Evolutionary conservation across 1,140 invertebrate species (phyloP), one percentile per base, ranked within the genome.

Genomic region (Heterodera schachtii): DNA sequence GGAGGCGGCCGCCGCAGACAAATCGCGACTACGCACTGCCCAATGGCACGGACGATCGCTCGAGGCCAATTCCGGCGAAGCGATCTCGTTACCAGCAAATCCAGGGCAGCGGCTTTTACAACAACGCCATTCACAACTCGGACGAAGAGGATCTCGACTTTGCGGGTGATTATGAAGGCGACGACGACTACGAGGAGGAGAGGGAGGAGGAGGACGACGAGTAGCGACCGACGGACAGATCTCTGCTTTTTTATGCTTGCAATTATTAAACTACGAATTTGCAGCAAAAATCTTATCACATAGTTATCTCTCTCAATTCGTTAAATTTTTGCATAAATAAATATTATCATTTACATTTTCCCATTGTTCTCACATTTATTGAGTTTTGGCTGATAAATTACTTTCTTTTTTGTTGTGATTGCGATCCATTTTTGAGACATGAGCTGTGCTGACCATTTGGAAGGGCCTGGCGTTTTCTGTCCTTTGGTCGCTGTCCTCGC

Each of bases 401-500:
- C 31, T 2, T 5, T 6, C 16, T 8, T 67, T 46, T 44, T 57
- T 13, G 5, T 19, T 77, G 19, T 69, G 7, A 66, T n/a, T 64
- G 16, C 5, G 67, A 1, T 8, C 67, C 16, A 67, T 67, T 70
- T 64, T 78, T 41, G 47, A 66, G 3, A 78, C 44, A 66, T 43
- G 69, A 71, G 31, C 19, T 11, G 21, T 46, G 74, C 41, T 19
- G 77, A 84, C 44, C 83, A 73, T 44, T 31, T 19, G 70, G 47
- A 64, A 13, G 43, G 8, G 5, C 57, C 47, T 41, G 67, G 60
- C 31, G n/a, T 82, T 71, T 69, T 43, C n/a, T 60, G 82, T 19
- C 82, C 82, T 3, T 71, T 83, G 46, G 73, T 86, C 49, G 85
- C 84, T 41, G 16, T 86, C 4, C 74, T 88, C n/a, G 82, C 78